Evolutionary conservation across 2,113 vertebrate species (phyloP).

Genomic region (Neodontobutis hainanensis): DNA sequence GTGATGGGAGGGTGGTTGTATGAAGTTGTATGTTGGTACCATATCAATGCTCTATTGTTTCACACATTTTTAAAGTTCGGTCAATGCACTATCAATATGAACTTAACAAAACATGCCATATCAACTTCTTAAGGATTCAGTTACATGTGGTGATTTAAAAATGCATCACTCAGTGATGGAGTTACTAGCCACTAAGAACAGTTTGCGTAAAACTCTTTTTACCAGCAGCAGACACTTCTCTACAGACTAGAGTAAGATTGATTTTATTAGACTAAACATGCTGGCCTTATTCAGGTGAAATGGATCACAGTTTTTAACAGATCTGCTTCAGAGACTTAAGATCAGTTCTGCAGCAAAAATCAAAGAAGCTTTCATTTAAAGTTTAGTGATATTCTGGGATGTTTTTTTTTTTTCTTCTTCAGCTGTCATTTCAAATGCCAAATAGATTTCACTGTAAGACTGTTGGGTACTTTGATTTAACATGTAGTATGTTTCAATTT

Average conservation of each 20-base stretch:
- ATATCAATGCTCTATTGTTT: conserved; percentile 1
- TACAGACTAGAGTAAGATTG: not conserved
- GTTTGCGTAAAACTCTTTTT: not conserved
- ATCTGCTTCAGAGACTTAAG: not conserved
- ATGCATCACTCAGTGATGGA: no score
- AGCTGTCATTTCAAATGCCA: not conserved
- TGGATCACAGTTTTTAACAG: conserved; percentile 29
- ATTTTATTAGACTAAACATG: not conserved
- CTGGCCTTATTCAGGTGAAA: conserved; percentile 3
- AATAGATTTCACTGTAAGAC: no score
- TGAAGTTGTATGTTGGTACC: not conserved
- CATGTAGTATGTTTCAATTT: no score
- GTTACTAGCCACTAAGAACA: no score
- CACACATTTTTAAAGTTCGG: not conserved
- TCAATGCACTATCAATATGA: not conserved
- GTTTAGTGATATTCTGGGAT: not conserved
- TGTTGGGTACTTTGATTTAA: no score
- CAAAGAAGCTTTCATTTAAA: no score
- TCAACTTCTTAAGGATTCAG: not conserved
- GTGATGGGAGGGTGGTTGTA: not conserved
- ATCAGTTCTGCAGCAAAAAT: no score
- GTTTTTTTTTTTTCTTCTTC: not conserved
- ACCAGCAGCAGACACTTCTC: not conserved
- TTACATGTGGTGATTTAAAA: not conserved
- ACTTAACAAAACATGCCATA: conserved; percentile 13